These are phyloP conservation scores for Actinernus sp. DNA, from an alignment of 92 coral and sea anemone genomes.

Conservation along the genomic window DNA sequence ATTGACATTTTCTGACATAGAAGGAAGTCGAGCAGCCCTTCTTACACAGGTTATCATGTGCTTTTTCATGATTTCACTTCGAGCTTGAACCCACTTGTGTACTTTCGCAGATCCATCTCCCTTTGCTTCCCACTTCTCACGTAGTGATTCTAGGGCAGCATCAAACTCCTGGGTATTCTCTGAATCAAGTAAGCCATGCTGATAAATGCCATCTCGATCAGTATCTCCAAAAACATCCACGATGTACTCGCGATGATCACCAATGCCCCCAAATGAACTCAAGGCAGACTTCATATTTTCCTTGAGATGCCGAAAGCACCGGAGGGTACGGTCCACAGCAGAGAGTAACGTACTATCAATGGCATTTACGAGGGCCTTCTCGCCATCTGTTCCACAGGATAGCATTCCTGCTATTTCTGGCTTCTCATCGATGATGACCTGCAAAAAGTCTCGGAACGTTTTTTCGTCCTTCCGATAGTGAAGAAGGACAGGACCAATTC, in stretches of 20 bases:
- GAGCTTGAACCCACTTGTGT: conserved; percentile 3
- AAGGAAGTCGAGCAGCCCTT: conserved; percentile 22
- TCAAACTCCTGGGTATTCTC: conserved; percentile 35
- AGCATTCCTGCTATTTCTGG: neutral
- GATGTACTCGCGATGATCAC: neutral
- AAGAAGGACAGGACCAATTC: conserved; percentile 33
- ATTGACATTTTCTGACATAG: neutral
- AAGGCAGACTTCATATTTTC: conserved; percentile 11
- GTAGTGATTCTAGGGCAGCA: conserved; percentile 27
- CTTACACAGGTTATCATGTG: conserved; percentile 10
- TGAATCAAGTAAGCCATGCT: conserved; percentile 22
- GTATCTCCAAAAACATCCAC: conserved; percentile 11
- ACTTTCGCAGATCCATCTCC: too few relatives aligned
- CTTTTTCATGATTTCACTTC: conserved; percentile 17
- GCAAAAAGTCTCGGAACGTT: neutral
- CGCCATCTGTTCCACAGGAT: conserved; percentile 23
- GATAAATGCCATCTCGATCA: conserved; percentile 13
- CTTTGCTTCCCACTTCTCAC: neutral
- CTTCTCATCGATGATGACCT: neutral
- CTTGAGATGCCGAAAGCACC: conserved; percentile 20
- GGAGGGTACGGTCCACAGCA: neutral
- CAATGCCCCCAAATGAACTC: neutral
- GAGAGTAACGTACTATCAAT: neutral
- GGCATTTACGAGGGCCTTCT: conserved; percentile 13
- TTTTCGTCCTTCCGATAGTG: conserved; percentile 27